A percentile compares a stretch with the other conserved stretches of the same genome.
Evolutionary conservation across 2,888 invertebrate genomes (phyloP).

Genomic region (Tetanocera ferruginea): DNA sequence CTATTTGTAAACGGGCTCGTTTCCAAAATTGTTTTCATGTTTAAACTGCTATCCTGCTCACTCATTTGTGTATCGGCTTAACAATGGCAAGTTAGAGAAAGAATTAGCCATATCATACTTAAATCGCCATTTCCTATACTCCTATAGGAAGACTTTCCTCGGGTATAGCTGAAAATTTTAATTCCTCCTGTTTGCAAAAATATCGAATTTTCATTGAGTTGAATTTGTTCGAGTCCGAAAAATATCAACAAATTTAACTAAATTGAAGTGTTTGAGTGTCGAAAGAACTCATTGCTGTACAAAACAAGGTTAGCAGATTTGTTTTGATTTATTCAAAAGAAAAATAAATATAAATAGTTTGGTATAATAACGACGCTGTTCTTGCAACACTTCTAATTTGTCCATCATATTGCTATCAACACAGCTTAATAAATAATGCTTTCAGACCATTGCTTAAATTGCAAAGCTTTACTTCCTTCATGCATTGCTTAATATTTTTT

Average conservation of each 20-base stretch:
- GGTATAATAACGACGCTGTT: neutral
- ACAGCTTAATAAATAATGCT: no score
- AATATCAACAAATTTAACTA: neutral
- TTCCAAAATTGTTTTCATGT: neutral
- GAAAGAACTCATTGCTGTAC: constrained; percentile 2
- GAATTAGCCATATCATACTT: neutral
- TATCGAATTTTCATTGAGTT: constrained; percentile 17
- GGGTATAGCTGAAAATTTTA: constrained; percentile 19
- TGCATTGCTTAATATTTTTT: no score
- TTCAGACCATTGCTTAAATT: no score
- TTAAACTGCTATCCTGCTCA: constrained; percentile 3
- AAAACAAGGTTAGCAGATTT: constrained; percentile 15
- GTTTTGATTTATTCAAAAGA: neutral
- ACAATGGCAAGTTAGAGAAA: neutral
- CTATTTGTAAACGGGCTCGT: constrained; percentile 14
- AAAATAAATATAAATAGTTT: neutral
- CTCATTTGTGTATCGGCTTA: neutral
- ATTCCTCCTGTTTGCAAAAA: constrained; percentile 1
- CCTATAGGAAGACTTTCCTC: constrained; percentile 12
- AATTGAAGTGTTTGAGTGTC: neutral
- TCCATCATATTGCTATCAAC: no score
- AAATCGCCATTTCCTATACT: constrained; percentile 29
- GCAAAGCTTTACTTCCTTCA: no score
- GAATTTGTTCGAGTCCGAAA: neutral
- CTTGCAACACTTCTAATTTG: neutral